These are phyloP conservation scores for Drosophila meridiana DNA, from an alignment of 2,888 invertebrate genomes.

Conservation along the genomic window DNA sequence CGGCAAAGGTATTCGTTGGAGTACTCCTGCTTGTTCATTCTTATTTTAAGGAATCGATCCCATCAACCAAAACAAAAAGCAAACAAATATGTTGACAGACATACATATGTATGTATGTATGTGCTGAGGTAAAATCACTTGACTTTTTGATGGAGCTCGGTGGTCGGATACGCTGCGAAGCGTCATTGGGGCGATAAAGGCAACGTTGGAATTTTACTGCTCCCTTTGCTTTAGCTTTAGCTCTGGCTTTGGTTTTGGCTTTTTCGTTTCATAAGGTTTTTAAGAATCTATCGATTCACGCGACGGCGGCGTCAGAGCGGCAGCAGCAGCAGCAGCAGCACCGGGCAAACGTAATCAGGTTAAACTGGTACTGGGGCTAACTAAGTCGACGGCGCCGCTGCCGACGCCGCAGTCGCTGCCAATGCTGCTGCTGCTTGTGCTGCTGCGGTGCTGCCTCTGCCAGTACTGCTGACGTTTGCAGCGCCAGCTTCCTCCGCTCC, in stretches of 20 bases:
- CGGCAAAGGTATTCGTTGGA: neutral
- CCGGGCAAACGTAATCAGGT: constrained; percentile 64
- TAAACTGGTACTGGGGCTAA: constrained; percentile 69
- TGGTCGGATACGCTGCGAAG: constrained; percentile 16
- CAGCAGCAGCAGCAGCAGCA: constrained; percentile 16
- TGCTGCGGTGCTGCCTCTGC: constrained; percentile 32
- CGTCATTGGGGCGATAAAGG: constrained; percentile 50
- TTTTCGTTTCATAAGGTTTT: constrained; percentile 44
- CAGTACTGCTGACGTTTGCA: constrained; percentile 47
- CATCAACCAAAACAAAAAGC: constrained; percentile 50
- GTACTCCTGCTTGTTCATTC: neutral
- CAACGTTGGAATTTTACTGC: constrained; percentile 57
- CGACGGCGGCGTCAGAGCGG: constrained; percentile 15
- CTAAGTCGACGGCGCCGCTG: constrained; percentile 31
- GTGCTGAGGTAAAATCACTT: constrained; percentile 49
- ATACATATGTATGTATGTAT: neutral
- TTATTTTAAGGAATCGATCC: constrained; percentile 39
- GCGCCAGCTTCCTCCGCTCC: constrained; percentile 59
- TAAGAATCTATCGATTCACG: constrained; percentile 64
- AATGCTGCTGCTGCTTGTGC: constrained; percentile 39
- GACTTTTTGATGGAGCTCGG: constrained; percentile 20
- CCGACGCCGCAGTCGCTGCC: constrained; percentile 27
- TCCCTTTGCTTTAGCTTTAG: constrained; percentile 51
- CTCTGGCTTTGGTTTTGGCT: constrained; percentile 24
- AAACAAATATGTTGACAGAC: constrained; percentile 19